A percentile compares a stretch with the other conserved stretches of the same genome.
These are phyloP conservation scores for Thereva nobilitata DNA, from an alignment of 2,888 invertebrate species.

Conservation along the genomic window DNA sequence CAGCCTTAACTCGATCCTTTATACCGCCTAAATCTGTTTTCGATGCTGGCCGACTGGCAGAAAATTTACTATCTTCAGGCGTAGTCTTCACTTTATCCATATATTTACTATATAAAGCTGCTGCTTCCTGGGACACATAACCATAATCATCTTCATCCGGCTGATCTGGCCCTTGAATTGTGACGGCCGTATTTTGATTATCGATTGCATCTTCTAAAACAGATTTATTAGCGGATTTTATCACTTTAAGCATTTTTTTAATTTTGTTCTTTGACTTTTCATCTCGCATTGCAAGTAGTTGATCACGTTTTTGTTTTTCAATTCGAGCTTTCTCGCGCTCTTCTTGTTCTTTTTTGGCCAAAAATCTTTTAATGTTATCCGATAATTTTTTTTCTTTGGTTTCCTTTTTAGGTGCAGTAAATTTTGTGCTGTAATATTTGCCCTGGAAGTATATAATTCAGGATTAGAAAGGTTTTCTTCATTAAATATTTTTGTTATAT, in stretches of 20 bases:
- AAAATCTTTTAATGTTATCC: slow-evolving; percentile 79
- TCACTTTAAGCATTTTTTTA: slow-evolving; percentile 79
- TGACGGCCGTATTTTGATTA: slow-evolving; percentile 74
- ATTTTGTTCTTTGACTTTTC: slow-evolving; percentile 75
- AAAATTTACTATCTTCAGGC: slow-evolving; percentile 74
- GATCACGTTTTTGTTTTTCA: slow-evolving; percentile 68
- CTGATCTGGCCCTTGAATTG: slow-evolving; percentile 73
- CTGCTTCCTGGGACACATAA: slow-evolving; percentile 82
- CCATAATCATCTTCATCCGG: slow-evolving; percentile 92
- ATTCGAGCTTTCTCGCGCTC: slow-evolving; percentile 68
- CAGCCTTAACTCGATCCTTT: slow-evolving; percentile 76
- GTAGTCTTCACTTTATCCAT: slow-evolving; percentile 79
- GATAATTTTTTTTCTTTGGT: slow-evolving; percentile 71
- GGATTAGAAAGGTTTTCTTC: slow-evolving; percentile 23
- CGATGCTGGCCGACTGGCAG: slow-evolving; percentile 58
- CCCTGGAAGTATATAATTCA: slow-evolving; percentile 50
- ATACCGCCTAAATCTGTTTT: slow-evolving; percentile 61
- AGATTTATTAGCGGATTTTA: slow-evolving; percentile 87
- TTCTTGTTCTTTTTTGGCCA: slow-evolving; percentile 80
- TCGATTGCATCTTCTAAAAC: slow-evolving; percentile 82
- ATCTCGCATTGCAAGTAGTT: slow-evolving; percentile 68
- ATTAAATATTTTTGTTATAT: neutral
- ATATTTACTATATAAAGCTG: slow-evolving; percentile 80
- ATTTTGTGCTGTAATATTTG: slow-evolving; percentile 76
- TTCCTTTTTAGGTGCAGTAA: slow-evolving; percentile 81